Conservation (phyloP, 1,140 invertebrate genomes). For the Aricia agestis region DNA sequence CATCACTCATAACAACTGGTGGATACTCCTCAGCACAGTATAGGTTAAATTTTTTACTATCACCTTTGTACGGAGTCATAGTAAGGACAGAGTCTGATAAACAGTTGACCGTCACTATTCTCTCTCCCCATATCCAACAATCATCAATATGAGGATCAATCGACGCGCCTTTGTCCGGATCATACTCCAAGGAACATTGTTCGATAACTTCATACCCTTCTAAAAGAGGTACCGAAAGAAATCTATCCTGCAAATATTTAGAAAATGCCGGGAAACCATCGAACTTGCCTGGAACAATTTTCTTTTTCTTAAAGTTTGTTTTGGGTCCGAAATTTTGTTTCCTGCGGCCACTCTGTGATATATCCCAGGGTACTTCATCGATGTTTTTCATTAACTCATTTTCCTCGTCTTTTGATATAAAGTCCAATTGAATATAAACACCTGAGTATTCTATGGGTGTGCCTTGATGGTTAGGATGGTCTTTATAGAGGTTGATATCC, state of each 20-base stretch:
- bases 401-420: conserved; percentile 86
- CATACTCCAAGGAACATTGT: conserved; percentile 97
- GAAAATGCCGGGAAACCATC: conserved; percentile 91
- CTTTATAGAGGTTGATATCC: conserved; percentile 77
- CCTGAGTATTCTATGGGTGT: conserved; percentile 81
- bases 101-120: conserved; percentile 95
- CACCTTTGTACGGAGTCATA: conserved; percentile 80
- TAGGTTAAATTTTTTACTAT: conserved; percentile 84
- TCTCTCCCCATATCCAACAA: conserved; percentile 99
- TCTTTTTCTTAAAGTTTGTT: conserved; percentile 97
- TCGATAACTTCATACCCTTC: conserved; percentile 92
- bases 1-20: conserved; percentile 49
- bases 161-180: conserved; percentile 88
- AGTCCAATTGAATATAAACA: conserved; percentile 84
- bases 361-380: conserved; percentile 90
- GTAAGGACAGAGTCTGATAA: conserved; percentile 90
- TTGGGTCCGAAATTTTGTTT: conserved; percentile 99
- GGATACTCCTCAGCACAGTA: conserved; percentile 68
- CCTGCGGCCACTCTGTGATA: conserved; percentile 95
- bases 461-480: conserved; percentile 82
- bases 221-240: conserved; percentile 80
- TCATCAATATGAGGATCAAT: conserved; percentile 99
- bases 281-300: conserved; percentile 87
- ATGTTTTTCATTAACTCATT: conserved; percentile 81
- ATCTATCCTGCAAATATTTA: conserved; percentile 88